These are phyloP conservation scores for Drosophila antonietae DNA, from an alignment of 2,888 invertebrate genomes.

Conservation along the genomic window DNA sequence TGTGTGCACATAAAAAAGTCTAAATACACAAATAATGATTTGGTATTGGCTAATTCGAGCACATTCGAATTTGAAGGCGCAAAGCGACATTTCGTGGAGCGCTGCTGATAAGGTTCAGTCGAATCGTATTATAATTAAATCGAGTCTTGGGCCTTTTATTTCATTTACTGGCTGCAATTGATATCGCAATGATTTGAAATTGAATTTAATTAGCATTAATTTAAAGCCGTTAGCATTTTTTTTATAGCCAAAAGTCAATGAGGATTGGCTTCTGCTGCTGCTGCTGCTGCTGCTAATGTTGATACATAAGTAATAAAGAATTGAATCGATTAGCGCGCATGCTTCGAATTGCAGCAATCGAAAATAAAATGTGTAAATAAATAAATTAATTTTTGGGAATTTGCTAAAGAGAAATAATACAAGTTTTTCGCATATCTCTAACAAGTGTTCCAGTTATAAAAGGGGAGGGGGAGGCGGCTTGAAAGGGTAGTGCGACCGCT, in stretches of 20 bases:
- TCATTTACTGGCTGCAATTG: constrained; percentile 9
- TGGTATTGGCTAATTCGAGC: constrained; percentile 47
- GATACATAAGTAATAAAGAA: constrained; percentile 4
- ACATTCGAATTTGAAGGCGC: constrained; percentile 38
- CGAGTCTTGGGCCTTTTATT: constrained; percentile 10
- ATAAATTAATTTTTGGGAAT: constrained; percentile 34
- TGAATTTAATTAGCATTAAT: constrained; percentile 17
- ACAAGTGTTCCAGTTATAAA: constrained; percentile 20
- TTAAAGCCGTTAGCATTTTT: constrained; percentile 8
- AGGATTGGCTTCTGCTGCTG: neutral
- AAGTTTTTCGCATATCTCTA: constrained; percentile 12
- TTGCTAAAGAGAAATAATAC: constrained; percentile 25
- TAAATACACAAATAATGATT: constrained; percentile 42
- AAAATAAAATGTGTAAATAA: constrained; percentile 26
- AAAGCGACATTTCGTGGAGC: constrained; percentile 25
- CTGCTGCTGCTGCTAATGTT: neutral
- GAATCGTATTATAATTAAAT: constrained; percentile 44
- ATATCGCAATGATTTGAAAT: constrained; percentile 12
- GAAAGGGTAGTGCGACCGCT: neutral
- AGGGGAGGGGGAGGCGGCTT: neutral
- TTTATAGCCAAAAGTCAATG: constrained; percentile 2
- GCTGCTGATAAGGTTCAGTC: constrained; percentile 45
- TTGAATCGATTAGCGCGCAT: constrained; percentile 29
- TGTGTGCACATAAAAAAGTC: constrained; percentile 5
- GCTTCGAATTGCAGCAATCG: constrained; percentile 26